Conservation (phyloP, 2,113 vertebrate species). For the Eira barbara region DNA sequence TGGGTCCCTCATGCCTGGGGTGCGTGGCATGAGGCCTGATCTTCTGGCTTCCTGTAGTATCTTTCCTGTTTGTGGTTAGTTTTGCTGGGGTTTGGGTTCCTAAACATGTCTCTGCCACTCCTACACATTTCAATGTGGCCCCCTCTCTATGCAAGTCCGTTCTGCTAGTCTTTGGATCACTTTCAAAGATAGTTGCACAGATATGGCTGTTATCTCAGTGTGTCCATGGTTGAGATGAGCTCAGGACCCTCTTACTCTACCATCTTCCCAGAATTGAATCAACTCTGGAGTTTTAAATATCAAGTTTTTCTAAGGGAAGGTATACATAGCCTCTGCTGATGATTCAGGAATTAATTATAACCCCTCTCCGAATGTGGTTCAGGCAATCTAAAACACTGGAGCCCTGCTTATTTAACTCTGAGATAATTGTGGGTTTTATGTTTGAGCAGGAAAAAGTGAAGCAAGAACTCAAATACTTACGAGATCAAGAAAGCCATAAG, state of each 20-base stretch:
- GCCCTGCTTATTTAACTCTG: background rate
- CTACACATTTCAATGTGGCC: background rate
- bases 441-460: constrained; percentile 64
- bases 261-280: background rate
- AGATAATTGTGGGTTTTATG: constrained; percentile 32
- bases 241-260: background rate
- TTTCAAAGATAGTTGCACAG: background rate
- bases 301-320: background rate
- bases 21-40: background rate
- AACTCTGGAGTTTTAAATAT: background rate
- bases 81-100: background rate
- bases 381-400: background rate
- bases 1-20: background rate
- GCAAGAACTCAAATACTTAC: constrained; percentile 14
- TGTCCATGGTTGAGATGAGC: background rate
- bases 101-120: background rate
- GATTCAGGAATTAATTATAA: background rate
- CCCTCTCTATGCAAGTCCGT: background rate
- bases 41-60: background rate
- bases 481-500: constrained; percentile 2
- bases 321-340: background rate
- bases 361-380: background rate
- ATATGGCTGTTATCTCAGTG: background rate
- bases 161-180: background rate
- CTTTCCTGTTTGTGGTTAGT: background rate